Base-by-base conservation (phyloP, 2,797 vertebrate genomes). In the Sebastes taczanowskii region DNA sequence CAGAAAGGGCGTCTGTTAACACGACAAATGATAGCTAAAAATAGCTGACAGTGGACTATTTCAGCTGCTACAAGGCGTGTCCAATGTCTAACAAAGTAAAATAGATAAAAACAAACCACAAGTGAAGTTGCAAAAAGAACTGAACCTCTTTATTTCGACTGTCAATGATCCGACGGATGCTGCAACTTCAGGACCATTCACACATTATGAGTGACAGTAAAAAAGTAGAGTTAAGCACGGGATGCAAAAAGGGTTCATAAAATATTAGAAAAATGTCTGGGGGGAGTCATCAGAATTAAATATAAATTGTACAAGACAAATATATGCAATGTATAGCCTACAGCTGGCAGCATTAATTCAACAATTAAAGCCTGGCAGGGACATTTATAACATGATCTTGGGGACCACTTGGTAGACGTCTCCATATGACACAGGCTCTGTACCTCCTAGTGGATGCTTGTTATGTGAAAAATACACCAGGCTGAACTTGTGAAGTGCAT, bases 71-170 rank as follows among this genome's bases (percentile, higher is more conserved):
- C 7, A 35, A 13, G 2, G 4, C 8, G 14, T n/a, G 2, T 22
- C 1, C 4, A 46, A 46, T 46, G 16, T 46, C n/a, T 23, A 25
- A 52, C 4, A 8, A 42, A 66, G 16, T 4, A 34, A 38, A 42
- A 42, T 1, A 65, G 7, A 91, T 55, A 87, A 16, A 83, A 55
- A 77, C 61, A 89, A 65, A 66, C 22, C 82, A 91, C 84, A 62
- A 88, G 30, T 90, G 65, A 86, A 86, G 78, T 90, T 94, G 92
- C 91, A 93, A 94, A 94, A 95, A 94, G 86, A 94, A 94, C 88
- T 91, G 89, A 94, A 94, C 93, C 92, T 94, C 83, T 95, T 95
- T 95, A 94, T 95, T 95, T 93, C 86, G 91, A 94, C 93, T 92
- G 90, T 92, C 92, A 91, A 88, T 86, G 87, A 93, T 89, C 90